Evolutionary conservation across 1,140 invertebrate genomes (phyloP), one percentile per base, ranked within the genome.

Genomic region (Dermatophagoides farinae): DNA sequence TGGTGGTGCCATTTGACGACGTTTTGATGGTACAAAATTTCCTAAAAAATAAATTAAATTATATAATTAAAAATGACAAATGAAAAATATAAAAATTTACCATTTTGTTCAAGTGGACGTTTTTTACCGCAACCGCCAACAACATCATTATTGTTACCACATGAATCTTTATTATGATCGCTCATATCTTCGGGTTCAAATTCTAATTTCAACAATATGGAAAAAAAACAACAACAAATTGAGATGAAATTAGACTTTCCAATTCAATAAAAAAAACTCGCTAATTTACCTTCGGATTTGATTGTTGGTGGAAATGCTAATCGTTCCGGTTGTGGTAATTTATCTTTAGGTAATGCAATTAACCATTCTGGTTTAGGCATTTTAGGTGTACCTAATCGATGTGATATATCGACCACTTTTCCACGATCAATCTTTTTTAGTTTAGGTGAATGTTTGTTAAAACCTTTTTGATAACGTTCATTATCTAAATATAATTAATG

Each of bases 301-400:
- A 86, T 85, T 58, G 86, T 86, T 73, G 85, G 84, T 44, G 86
- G 86, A 71, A 88, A 90, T 63, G 82, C 84, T 54, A 87, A 79
- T 65, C 82, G 78, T 61, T 81, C 79, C 8, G 85, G 84, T 70
- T 80, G 79, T 55, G 86, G 85, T 69, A 86, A 77, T 71, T 80
- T 78, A 68, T 82, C 81, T 63, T 81, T 82, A 52, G 84, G 82
- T 38, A 85, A 88, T 43, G 87, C 76, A 55, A 81, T 75, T 23
- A 89, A 72, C 86, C 86, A 91, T 63, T 86, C 83, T 67, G 84
- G 82, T 39, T 64, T 67, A 25, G 79, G 77, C 6, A 79, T 76
- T 2, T 81, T 79, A 60, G 72, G 73, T 71, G 65, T 79, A 75
- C 84, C 85, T 49, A 89, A 74, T 51, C 81, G 77, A 64, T 82